Base-by-base conservation (phyloP, 2,888 invertebrate genomes). In the Carabus problematicus region DNA sequence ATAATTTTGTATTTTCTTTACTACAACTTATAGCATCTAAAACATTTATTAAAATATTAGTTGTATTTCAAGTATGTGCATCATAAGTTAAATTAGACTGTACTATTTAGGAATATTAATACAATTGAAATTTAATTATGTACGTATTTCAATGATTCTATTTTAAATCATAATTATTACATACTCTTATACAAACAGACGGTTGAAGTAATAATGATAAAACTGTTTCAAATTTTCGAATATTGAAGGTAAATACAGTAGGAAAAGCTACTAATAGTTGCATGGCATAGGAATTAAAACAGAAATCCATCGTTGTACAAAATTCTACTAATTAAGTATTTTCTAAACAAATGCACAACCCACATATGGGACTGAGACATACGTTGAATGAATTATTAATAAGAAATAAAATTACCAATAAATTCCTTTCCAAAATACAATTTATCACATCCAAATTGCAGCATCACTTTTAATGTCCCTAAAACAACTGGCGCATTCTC, bases 381-480 rank as follows among this genome's bases (percentile, higher is more conserved):
- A 45, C 45, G 3, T 14, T 11, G 2, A 8, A n/a, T 54, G 16
- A 63, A 43, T 41, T 59, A 60, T 72, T 71, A 41, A 49, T 70
- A 66, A 45, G 14, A 3, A 41, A 62, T 54, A 41, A 59, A 73
- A 75, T 76, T 76, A 83, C 83, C 83, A 72, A 84, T 75, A 75
- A 84, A 84, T 72, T 85, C 82, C 75, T 81, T 82, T 45, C 84
- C 85, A 77, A 85, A 85, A 75, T 85, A 83, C 58, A 82, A 75
- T 73, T 78, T 78, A 72, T 84, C 84, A 73, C 82, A 82, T 6
- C 84, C 84, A 63, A 86, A 78, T 74, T 84, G 83, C 40, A 82
- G 73, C 3, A 80, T 79, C 6, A 85, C 78, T 76, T 81, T 84
- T 19, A 85, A 74, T 58, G 78, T 80, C 0, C 85, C 85, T 55